Evolutionary conservation across 2,888 invertebrate genomes (phyloP), one percentile per base, ranked within the genome.

Genomic region (Campoletis raptor): DNA sequence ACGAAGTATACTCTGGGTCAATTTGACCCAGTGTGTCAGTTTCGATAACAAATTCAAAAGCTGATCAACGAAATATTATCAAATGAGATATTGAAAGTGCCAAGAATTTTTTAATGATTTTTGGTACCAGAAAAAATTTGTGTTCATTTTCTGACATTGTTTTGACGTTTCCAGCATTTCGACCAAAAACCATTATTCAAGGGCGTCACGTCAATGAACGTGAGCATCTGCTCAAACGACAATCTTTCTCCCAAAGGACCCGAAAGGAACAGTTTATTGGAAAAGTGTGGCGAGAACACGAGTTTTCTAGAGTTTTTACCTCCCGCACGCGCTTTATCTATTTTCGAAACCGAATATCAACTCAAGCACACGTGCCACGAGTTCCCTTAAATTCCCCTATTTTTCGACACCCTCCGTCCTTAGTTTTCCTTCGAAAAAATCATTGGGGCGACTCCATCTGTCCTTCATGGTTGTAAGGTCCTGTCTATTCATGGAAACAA

Each of bases 341-440:
- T 87, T 87, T 85, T 85, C 30, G 80, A 76, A 73, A 73, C 61
- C 18, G 42, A 83, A 83, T 61, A 74, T 74, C 79, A 83, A 66
- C 74, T 61, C 70, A 76, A 52, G 79, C 78, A 81, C 85, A 76
- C 76, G 52, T 61, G 73, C 40, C 82, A 82, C 82, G 70, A 79
- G 54, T 48, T 80, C 70, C 64, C 61, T 40, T 61, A 61, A 66
- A 24, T 73, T 73, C 74, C 52, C 82, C 69, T 21, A 69, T 78
- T 69, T 24, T 37, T 54, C 30, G 37, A 15, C 37, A 45, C 61
- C 72, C 76, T 66, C 82, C 61, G 24, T 74, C 64, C 40, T 18
- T 48, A 36, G 76, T 52, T 40, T 57, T 18, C 40, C 24, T 42
- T 48, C 9, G 42, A 76, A 45, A 79, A 66, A 57, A 73, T 82